Evolutionary conservation across 1,140 invertebrate species (phyloP).

Genomic region (Magallana angulata): DNA sequence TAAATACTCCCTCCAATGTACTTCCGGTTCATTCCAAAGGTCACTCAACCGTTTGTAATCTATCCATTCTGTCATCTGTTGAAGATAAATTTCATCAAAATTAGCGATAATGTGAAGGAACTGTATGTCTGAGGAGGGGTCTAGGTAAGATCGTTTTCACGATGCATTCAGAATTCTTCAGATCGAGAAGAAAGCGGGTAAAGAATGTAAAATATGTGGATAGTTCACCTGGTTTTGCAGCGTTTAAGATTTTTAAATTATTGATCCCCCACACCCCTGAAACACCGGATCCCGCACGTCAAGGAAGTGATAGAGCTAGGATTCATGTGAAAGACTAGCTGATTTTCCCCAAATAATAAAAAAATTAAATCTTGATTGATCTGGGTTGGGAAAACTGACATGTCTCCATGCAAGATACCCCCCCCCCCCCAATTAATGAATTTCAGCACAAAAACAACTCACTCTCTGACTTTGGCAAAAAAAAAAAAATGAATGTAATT

Average conservation of each 20-base stretch:
- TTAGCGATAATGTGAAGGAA: conserved; percentile 14
- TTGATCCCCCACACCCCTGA: not conserved
- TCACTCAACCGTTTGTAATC: conserved; percentile 50
- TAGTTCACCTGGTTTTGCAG: conserved; percentile 14
- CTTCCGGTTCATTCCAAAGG: conserved; percentile 45
- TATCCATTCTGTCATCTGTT: conserved; percentile 49
- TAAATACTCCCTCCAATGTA: conserved; percentile 43
- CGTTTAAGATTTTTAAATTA: conserved; percentile 14
- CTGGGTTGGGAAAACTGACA: no score
- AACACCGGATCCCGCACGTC: not conserved
- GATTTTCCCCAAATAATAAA: no score
- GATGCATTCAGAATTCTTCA: not conserved
- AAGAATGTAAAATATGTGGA: conserved; percentile 17
- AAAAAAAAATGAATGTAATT: no score
- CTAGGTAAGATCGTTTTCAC: conserved; percentile 16
- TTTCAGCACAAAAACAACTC: no score
- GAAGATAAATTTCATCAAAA: conserved; percentile 38
- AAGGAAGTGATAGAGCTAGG: no score
- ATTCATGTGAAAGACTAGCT: no score
- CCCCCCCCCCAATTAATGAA: no score
- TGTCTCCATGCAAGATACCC: no score
- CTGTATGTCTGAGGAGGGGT: not conserved
- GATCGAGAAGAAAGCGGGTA: not conserved
- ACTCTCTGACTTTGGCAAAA: no score
- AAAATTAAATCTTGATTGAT: no score